Evolutionary conservation across 2,888 invertebrate genomes (phyloP).

Genomic region (Acronicta aceris): DNA sequence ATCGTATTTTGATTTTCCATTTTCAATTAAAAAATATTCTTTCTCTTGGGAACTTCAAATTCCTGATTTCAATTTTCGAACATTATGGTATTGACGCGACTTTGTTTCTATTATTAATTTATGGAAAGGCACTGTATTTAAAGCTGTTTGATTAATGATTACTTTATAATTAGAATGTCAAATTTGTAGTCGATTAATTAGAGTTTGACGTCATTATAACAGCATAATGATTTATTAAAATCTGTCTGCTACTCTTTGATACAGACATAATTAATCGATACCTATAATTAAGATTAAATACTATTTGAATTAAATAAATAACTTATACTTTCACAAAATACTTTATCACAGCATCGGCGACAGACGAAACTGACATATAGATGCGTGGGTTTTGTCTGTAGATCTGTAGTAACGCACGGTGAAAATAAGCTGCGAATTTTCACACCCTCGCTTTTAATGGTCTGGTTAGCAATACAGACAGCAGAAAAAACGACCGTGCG

Average conservation of each 20-base stretch:
- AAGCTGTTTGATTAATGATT: slow-evolving; percentile 14
- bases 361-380: slow-evolving; percentile 27
- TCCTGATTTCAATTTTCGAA: slow-evolving; percentile 5
- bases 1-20: slow-evolving; percentile 60
- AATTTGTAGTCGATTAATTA: slow-evolving; percentile 4
- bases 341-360: slow-evolving; percentile 1
- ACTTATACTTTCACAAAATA: no score
- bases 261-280: slow-evolving; percentile 5
- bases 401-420: slow-evolving; percentile 56
- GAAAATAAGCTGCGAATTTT: slow-evolving; percentile 86
- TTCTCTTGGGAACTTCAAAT: slow-evolving; percentile 33
- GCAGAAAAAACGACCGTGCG: slow-evolving; percentile 60
- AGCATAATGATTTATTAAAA: slow-evolving; percentile 4
- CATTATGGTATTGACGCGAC: slow-evolving; percentile 8
- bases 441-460: slow-evolving; percentile 84
- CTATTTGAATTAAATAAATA: no score
- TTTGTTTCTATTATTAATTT: slow-evolving; percentile 11
- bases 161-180: slow-evolving; percentile 20
- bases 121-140: slow-evolving; percentile 4
- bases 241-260: slow-evolving; percentile 4
- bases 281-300: background rate
- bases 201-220: slow-evolving; percentile 7
- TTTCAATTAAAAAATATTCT: slow-evolving; percentile 59
- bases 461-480: slow-evolving; percentile 74
- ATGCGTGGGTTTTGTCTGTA: slow-evolving; percentile 32